Percentiles rank a stretch among this genome's conserved stretches.
These are phyloP conservation scores for Himantopus leucocephalus DNA, from an alignment of 2,113 vertebrate genomes.

Conservation along the genomic window DNA sequence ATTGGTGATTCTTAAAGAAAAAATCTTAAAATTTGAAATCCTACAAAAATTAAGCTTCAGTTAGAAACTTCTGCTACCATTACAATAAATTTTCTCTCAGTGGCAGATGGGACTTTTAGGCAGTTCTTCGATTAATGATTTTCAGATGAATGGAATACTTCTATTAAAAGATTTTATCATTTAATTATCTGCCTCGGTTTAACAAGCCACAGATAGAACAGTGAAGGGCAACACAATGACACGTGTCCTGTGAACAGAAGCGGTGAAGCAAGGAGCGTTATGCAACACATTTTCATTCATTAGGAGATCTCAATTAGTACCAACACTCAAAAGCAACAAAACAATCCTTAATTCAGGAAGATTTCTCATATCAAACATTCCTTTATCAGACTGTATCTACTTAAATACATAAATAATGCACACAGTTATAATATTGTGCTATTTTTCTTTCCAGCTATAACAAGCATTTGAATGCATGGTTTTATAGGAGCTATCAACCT, in stretches of 20 bases:
- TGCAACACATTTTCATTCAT: background rate
- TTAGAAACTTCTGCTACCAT: background rate
- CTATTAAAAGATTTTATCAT: background rate
- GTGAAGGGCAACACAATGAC: background rate
- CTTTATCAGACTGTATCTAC: background rate
- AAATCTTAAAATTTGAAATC: background rate
- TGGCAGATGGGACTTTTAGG: background rate
- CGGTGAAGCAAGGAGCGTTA: background rate
- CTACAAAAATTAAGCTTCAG: background rate
- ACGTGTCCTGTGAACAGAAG: background rate
- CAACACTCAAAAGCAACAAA: background rate
- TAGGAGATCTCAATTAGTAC: background rate
- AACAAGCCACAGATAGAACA: background rate
- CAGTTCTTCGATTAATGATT: background rate
- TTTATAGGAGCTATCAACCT: background rate
- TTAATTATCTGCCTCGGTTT: background rate
- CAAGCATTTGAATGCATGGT: background rate
- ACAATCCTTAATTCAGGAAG: background rate
- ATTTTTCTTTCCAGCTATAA: background rate
- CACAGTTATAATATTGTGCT: background rate
- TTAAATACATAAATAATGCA: background rate
- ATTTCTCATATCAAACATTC: background rate
- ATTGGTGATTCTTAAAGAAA: background rate
- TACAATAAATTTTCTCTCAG: background rate
- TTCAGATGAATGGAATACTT: background rate